Percentiles rank a stretch among this genome's conserved stretches.
These are phyloP conservation scores for Epizoanthus stellaris DNA, from an alignment of 92 coral and sea anemone genomes.

Conservation along the genomic window DNA sequence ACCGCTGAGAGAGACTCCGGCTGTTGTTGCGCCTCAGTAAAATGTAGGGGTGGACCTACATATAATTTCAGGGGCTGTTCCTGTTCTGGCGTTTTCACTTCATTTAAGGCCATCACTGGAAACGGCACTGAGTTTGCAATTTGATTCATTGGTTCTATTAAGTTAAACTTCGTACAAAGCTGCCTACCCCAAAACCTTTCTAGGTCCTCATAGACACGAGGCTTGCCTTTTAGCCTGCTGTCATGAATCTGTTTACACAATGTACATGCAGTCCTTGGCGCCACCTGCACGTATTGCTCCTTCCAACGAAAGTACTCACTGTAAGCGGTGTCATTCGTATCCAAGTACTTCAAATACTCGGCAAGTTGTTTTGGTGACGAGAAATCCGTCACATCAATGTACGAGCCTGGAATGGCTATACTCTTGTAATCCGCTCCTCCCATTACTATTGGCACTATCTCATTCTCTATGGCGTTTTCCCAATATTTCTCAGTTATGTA, in stretches of 20 bases:
- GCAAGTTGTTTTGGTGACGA: constrained; percentile 58
- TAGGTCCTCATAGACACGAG: constrained; percentile 57
- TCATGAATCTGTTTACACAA: constrained; percentile 75
- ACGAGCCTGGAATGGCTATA: constrained; percentile 63
- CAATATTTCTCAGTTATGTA: constrained; percentile 71
- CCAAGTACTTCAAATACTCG: constrained; percentile 46
- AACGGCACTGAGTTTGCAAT: neutral
- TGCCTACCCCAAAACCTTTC: constrained; percentile 51
- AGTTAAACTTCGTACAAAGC: constrained; percentile 51
- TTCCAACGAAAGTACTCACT: constrained; percentile 62
- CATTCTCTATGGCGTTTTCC: constrained; percentile 71
- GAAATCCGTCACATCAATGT: constrained; percentile 62
- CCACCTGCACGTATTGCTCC: constrained; percentile 44
- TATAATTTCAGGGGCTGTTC: neutral
- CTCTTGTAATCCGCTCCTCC: constrained; percentile 63
- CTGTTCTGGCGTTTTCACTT: neutral
- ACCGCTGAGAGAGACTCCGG: neutral
- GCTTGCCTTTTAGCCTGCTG: constrained; percentile 48
- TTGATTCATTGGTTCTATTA: neutral
- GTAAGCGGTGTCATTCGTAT: constrained; percentile 55
- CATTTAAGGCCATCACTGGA: constrained; percentile 12
- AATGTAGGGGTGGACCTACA: neutral
- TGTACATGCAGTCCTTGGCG: constrained; percentile 73
- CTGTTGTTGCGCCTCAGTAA: neutral
- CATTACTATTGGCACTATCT: constrained; percentile 62